A percentile compares a stretch with the other conserved stretches of the same genome.
phyloP scores from a whole-genome alignment of 1,140 invertebrate species.

The Caenorhabditis briggsae region DNA sequence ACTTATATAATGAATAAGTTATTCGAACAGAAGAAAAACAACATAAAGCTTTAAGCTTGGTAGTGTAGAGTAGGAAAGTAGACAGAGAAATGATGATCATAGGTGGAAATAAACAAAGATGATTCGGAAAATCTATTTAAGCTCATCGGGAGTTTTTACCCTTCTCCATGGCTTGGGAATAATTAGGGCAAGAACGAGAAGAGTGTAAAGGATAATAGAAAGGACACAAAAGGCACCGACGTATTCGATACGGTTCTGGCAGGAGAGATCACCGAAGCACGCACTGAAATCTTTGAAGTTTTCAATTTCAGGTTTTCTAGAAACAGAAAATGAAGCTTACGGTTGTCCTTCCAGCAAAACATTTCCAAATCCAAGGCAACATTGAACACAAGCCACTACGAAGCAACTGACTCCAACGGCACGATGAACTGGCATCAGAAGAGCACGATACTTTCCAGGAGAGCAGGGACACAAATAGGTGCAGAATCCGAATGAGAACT shows the following conservation, averaged over 20 bases:
- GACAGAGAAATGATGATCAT: constrained; percentile 34
- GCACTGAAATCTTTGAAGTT: not conserved
- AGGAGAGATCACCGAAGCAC: constrained; percentile 54
- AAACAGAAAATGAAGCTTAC: not conserved
- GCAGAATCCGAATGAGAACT: constrained; percentile 61
- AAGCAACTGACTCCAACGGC: constrained; percentile 58
- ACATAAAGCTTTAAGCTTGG: constrained; percentile 16
- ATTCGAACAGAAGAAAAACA: not conserved
- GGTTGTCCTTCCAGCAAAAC: constrained; percentile 46
- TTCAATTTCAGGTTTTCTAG: not conserved
- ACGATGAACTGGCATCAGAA: constrained; percentile 62
- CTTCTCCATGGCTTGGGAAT: constrained; percentile 61
- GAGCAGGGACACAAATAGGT: constrained; percentile 57
- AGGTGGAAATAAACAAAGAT: not conserved
- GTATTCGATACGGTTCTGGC: constrained; percentile 50
- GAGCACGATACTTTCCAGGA: constrained; percentile 43
- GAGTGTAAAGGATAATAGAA: constrained; percentile 58
- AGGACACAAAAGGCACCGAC: constrained; percentile 64
- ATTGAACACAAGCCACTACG: constrained; percentile 37
- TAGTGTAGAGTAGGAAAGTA: not conserved
- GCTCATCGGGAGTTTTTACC: constrained; percentile 63
- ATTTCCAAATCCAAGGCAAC: constrained; percentile 44
- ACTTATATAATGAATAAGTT: not conserved
- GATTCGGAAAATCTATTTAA: constrained; percentile 41
- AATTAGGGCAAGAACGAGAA: constrained; percentile 50